These are phyloP conservation scores for Avahi laniger DNA, from an alignment of 2,797 vertebrate species.

Conservation along the genomic window DNA sequence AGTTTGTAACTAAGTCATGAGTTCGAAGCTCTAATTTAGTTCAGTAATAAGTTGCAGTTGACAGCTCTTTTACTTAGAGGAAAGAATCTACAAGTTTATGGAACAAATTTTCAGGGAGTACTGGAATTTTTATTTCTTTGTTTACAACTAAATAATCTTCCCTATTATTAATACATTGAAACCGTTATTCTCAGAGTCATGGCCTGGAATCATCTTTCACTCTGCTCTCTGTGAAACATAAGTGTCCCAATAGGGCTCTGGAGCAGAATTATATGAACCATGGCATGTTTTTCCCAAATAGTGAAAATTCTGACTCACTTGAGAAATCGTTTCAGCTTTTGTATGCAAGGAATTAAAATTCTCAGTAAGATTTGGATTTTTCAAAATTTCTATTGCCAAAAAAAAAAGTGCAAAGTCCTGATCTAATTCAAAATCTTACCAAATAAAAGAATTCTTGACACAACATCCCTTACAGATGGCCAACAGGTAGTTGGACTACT, in stretches of 20 bases:
- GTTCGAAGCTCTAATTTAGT: neutral
- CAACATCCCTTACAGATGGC: neutral
- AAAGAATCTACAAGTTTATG: neutral
- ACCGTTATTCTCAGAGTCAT: neutral
- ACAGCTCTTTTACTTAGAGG: neutral
- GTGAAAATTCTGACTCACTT: neutral
- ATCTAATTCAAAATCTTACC: constrained; percentile 22
- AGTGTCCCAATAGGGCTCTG: neutral
- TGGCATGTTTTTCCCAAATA: neutral
- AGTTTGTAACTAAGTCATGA: neutral
- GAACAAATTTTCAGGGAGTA: neutral
- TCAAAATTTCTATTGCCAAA: neutral
- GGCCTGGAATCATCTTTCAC: neutral
- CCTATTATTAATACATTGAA: neutral
- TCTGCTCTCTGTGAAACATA: neutral
- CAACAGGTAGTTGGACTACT: neutral
- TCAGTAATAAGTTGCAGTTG: neutral
- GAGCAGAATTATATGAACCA: neutral
- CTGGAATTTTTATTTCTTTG: neutral
- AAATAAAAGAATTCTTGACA: neutral
- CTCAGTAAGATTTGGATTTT: neutral
- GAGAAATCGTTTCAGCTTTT: neutral
- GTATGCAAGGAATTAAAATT: neutral
- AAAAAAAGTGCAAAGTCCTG: neutral
- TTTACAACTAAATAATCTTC: neutral